Evolutionary conservation across 2,888 invertebrate species (phyloP).

Genomic region (Rhabditophanes sp.): DNA sequence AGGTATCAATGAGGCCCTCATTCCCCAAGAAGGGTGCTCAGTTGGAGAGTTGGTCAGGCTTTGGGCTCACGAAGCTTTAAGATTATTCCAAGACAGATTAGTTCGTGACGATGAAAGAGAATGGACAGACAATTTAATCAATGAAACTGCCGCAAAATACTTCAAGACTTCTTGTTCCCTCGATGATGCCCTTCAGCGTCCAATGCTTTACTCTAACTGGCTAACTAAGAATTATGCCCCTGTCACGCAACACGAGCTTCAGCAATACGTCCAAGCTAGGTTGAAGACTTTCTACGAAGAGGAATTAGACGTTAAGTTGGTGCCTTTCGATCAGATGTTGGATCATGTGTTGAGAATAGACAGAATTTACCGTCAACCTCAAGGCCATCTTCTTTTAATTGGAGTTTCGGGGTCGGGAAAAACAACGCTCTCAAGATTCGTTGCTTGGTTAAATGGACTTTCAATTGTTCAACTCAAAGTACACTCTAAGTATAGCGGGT

Average conservation of each 20-base stretch:
- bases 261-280: constrained; percentile 89
- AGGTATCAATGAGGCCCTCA: constrained; percentile 92
- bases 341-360: constrained; percentile 96
- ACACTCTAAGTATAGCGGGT: constrained; percentile 95
- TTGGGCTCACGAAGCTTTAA: constrained; percentile 95
- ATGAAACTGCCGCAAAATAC: constrained; percentile 60
- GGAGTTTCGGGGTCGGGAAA: constrained; percentile 98
- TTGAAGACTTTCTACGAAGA: constrained; percentile 97
- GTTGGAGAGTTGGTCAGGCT: constrained; percentile 89
- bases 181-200: constrained; percentile 64
- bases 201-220: constrained; percentile 97
- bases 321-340: constrained; percentile 91
- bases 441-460: constrained; percentile 99
- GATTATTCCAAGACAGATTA: constrained; percentile 73
- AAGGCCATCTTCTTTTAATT: constrained; percentile 88
- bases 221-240: constrained; percentile 86
- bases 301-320: constrained; percentile 90
- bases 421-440: constrained; percentile 92
- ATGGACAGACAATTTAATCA: constrained; percentile 97
- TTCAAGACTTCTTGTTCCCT: constrained; percentile 62
- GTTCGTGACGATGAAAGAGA: constrained; percentile 82
- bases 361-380: constrained; percentile 84
- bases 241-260: constrained; percentile 77
- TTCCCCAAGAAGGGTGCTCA: constrained; percentile 73
- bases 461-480: constrained; percentile 58